Base-by-base conservation (phyloP, 1,140 invertebrate genomes). In the Apis laboriosa region DNA sequence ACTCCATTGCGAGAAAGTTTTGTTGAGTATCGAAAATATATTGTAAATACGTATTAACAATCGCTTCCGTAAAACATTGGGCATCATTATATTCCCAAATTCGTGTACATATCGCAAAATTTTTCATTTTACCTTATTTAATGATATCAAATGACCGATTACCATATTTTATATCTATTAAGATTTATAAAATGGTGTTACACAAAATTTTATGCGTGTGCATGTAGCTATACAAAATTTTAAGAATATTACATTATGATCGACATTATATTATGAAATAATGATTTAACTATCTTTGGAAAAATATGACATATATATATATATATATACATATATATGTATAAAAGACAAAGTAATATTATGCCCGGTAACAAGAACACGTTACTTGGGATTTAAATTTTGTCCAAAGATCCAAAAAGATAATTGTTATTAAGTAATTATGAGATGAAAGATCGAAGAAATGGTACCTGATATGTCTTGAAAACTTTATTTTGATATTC, bases 11-110 rank as follows among this genome's bases (percentile, higher is more conserved):
- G 28, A n/a, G 55, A 77, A 51, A 77, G 74, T 74, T 67, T 68
- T 67, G 51, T 78, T 78, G 28, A 78, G 55, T 78, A 78, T 81
- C 73, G 80, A 82, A 82, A 82, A 77, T 82, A 82, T 82, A 77
- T 82, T 77, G 80, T 82, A 67, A 82, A 82, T 82, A 80, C 43
- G 53, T 64, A 49, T 80, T 80, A 82, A 82, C 80, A 82, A 82
- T 70, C 34, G 24, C 49, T 77, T 77, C 49, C 49, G 49, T 82
- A 61, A 60, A 51, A 77, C 12, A 2, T 53, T 70, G n/a, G 56
- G 28, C 55, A 58, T 28, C 17, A 53, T 9, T 28, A 21, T 34
- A 66, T 21, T 34, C 55, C 43, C 73, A 60, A 81, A 12, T 77
- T n/a, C 53, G 58, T 60, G 64, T 67, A 81, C 55, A 82, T 77